Base-by-base conservation (phyloP, 2,113 vertebrate species). In the Athene cunicularia region DNA sequence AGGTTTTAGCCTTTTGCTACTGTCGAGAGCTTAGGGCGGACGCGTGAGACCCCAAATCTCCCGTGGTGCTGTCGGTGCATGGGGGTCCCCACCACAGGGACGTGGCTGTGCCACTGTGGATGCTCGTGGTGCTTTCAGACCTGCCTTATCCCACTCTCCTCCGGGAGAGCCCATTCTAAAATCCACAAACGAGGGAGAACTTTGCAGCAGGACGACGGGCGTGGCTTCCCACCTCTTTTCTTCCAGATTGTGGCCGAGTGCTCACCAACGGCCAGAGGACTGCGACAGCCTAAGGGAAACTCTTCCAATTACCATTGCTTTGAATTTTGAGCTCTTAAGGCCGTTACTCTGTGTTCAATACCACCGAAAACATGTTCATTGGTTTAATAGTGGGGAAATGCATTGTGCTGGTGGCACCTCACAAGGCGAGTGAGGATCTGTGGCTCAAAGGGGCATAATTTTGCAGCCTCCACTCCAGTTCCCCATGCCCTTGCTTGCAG, bases 1-100 rank as follows among this genome's bases (percentile, higher is more conserved):
- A 90, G 95, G 94, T 95, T 97, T 97, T 74, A 28, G 93, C 96
- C 93, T 97, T 96, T 96, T 11, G 92, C 94, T 96, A 93, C 82
- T 15, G 12, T 92, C 20, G 79, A 93, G 94, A 96, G 93, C 93
- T 90, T 63, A 86, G 96, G 96, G 97, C 13, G 53, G 91, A 49
- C 4, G 60, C n/a, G 74, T 6, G 96, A 89, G 56, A 87, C 71
- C 88, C 41, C 22, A 60, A 60, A 82, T 18, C 58, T 63, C 74
- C 92, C 73, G 55, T 9, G 21, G 37, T 12, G 60, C 86, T 39
- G 43, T 39, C 30, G 64, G 90, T 93, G 96, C 96, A 97, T 96
- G 96, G 59, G 94, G 94, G 84, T 72, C 84, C 73, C 95, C 26
- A 3, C 53, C 8, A 14, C 4, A 39, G 95, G 91, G 53, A 59